Evolutionary conservation across 2,113 vertebrate genomes (phyloP).

Genomic region (Cottus gobio): DNA sequence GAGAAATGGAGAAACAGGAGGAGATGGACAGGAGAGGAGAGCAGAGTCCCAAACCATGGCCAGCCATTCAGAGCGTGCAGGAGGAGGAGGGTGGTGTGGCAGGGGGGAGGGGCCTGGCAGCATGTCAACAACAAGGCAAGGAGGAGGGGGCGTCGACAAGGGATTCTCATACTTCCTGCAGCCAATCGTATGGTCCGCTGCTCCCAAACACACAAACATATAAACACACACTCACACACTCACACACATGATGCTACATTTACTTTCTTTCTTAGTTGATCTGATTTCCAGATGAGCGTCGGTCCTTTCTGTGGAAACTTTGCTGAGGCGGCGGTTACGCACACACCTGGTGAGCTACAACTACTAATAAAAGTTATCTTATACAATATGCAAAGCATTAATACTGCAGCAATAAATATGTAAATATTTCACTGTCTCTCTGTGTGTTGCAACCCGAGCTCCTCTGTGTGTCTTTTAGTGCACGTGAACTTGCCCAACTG

Average conservation of each 20-base stretch:
- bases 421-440: too few relatives aligned
- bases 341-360: not conserved
- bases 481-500: too few relatives aligned
- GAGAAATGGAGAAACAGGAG: slow-evolving; percentile 26
- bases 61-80: slow-evolving; percentile 46
- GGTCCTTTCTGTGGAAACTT: not conserved
- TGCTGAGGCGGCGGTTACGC: not conserved
- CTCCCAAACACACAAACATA: not conserved
- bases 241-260: not conserved
- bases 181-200: slow-evolving; percentile 16
- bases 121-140: slow-evolving; percentile 23
- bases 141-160: not conserved
- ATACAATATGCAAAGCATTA: too few relatives aligned
- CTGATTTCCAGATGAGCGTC: not conserved
- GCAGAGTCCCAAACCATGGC: slow-evolving; percentile 47
- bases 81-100: slow-evolving; percentile 16
- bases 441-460: too few relatives aligned
- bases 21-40: slow-evolving; percentile 53
- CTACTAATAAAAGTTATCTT: not conserved
- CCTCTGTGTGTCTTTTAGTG: too few relatives aligned
- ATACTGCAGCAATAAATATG: too few relatives aligned
- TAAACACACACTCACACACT: not conserved
- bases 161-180: slow-evolving; percentile 40
- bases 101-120: slow-evolving; percentile 63
- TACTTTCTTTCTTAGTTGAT: not conserved